A percentile compares a stretch with the other conserved stretches of the same genome.
These are phyloP conservation scores for Puffinus mauretanicus DNA, from an alignment of 2,113 vertebrate species.

Conservation along the genomic window DNA sequence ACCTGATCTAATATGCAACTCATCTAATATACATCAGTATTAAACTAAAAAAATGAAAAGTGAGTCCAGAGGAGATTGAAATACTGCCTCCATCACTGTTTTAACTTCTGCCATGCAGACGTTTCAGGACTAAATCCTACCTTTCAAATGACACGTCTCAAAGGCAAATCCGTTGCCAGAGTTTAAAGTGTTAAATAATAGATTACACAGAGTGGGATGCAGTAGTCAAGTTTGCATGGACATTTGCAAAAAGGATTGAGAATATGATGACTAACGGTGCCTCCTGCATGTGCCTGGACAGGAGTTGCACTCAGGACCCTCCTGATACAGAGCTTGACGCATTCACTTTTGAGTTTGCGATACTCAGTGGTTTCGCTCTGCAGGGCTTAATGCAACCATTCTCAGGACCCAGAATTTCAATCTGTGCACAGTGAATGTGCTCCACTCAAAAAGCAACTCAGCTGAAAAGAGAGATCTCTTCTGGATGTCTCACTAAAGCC, in stretches of 20 bases:
- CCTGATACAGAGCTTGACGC: fast-evolving
- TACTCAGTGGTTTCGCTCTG: neutral
- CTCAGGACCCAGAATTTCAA: neutral
- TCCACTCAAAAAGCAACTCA: neutral
- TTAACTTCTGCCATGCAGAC: neutral
- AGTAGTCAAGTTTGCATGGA: neutral
- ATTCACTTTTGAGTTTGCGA: neutral
- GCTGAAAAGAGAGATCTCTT: neutral
- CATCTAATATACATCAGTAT: neutral
- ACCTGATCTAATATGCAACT: neutral
- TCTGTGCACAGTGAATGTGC: neutral
- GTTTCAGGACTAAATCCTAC: neutral
- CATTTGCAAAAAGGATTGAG: neutral
- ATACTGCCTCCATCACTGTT: neutral
- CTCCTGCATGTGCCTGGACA: neutral
- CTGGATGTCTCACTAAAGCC: neutral
- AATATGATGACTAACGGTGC: neutral
- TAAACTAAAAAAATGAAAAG: neutral
- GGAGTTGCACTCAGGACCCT: neutral
- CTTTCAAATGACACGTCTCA: neutral
- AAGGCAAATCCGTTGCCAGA: neutral
- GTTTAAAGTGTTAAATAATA: neutral
- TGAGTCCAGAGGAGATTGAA: neutral
- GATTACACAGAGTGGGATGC: neutral
- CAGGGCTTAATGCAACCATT: neutral